Evolutionary conservation across 2,113 vertebrate species (phyloP), one percentile per base, ranked within the genome.

Genomic region (Otis tarda): DNA sequence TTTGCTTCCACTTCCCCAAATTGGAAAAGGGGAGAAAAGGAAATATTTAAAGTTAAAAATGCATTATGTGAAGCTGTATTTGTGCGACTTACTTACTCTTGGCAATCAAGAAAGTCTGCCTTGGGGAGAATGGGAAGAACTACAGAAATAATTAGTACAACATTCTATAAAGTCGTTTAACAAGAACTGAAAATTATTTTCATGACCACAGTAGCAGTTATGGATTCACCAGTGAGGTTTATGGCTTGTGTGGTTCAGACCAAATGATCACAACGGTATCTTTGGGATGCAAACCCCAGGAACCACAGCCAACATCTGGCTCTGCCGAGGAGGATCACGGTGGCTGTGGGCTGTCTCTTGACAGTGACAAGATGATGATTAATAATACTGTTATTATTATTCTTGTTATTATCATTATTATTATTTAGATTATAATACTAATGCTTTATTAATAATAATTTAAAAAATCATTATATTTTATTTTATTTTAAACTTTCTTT

Each of bases 141-240:
- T 56, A 21, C 15, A 47, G 23, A 67, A 71, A 61, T 17, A 76
- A 65, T 4, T 33, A 5, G 12, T 21, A 49, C 47, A 49, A 55
- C 9, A 35, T 70, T 28, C 12, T 12, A 31, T 4, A 0, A 60
- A n/a, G 7, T 31, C 57, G 15, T 59, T 65, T 60, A 70, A 14
- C 28, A 65, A 71, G 41, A 41, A 45, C 28, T 76, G 30, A 35
- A 52, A 76, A 33, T 10, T 5, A 9, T 20, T 65, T 35, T 39
- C 30, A 17, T 11, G 18, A 14, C 1, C 0, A 30, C 7, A 13
- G 10, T 2, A 21, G 31, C 23, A 24, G 11, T 52, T 35, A 31
- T 1, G 0, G 47, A 49, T 49, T 47, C 21, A 20, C 21, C 19
- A 21, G 19, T 20, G 47, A 61, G 19, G 12, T 80, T 31, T 12